Evolutionary conservation across 2,888 invertebrate species (phyloP), one percentile per base, ranked within the genome.

Genomic region (Flabesymbios commensalis): DNA sequence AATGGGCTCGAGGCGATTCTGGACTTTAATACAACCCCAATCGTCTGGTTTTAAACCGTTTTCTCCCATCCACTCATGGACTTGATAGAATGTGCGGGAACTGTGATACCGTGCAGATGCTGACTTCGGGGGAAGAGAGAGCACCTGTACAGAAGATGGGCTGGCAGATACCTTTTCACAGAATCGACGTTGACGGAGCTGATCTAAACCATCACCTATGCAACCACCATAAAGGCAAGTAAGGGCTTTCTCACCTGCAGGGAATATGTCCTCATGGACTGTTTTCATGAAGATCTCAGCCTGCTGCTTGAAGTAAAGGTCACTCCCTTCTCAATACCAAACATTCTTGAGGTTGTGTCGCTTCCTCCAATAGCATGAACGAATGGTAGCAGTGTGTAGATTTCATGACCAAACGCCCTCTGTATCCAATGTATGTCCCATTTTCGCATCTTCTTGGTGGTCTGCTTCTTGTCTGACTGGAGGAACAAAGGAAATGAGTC

Each of bases 281-380:
- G 7, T 10, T 45, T 24, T 22, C n/a, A 7, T 3, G 19, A 51
- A 51, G 19, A 51, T 2, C 2, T 51, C 32, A n/a, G 52, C 52
- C 32, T 51, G 32, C n/a, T 51, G 17, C 33, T 33, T 7, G 53
- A 51, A 51, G 29, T 29, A 19, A 14, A 32, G 17, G 52, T 32
- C n/a, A n/a, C n/a, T n/a, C n/a, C n/a, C n/a, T n/a, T n/a, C n/a
- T n/a, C n/a, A n/a, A n/a, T n/a, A n/a, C n/a, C n/a, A n/a, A 42
- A 68, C 22, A 71, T 33, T 26, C 64, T 53, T 4, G 66, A 68
- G 22, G 67, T 66, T 19, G 70, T 67, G 57, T 72, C 64, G 57
- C 72, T 70, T 24, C 69, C 70, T 10, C 58, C 49, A n/a, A 70
- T 26, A 33, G 70, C 65, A 59, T 73, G 71, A 19, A 67, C 47